phyloP scores from a whole-genome alignment of 37 sponge, comb jelly and placozoan species.

The Aplysina aerophoba region DNA sequence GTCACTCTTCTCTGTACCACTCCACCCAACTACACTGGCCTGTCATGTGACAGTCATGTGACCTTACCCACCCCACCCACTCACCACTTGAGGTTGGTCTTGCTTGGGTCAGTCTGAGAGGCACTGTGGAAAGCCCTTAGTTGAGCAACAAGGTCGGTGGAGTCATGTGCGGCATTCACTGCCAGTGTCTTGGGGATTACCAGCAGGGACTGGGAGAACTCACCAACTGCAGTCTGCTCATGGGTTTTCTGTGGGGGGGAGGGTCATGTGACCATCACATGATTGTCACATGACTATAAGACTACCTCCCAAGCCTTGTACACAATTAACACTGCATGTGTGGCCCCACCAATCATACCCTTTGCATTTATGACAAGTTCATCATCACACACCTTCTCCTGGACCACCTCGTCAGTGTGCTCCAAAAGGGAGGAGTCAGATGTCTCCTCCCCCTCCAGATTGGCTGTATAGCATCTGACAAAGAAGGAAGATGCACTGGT shows the following conservation, averaged over 20 bases:
- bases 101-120: conserved; percentile 86
- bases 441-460: conserved; percentile 99
- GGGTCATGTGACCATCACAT: neutral
- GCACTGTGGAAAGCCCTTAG: conserved; percentile 96
- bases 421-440: conserved; percentile 91
- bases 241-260: conserved; percentile 76
- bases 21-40: too few relatives aligned
- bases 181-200: conserved; percentile 94
- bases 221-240: conserved; percentile 96
- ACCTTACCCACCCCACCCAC: neutral
- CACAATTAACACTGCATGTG: too few relatives aligned
- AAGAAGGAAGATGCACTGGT: conserved; percentile 79
- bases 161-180: conserved; percentile 99
- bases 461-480: conserved; percentile 70
- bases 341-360: too few relatives aligned
- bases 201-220: conserved; percentile 92
- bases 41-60: too few relatives aligned
- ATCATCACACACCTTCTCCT: conserved; percentile 95
- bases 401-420: conserved; percentile 81
- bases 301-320: conserved; percentile 88
- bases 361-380: too few relatives aligned
- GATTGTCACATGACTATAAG: neutral
- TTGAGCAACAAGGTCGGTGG: conserved; percentile 95
- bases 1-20: too few relatives aligned
- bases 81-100: conserved; percentile 87